A percentile compares a stretch with the other conserved stretches of the same genome.
These are phyloP conservation scores for Amphilophus citrinellus DNA, from an alignment of 2,113 vertebrate species.

Conservation along the genomic window DNA sequence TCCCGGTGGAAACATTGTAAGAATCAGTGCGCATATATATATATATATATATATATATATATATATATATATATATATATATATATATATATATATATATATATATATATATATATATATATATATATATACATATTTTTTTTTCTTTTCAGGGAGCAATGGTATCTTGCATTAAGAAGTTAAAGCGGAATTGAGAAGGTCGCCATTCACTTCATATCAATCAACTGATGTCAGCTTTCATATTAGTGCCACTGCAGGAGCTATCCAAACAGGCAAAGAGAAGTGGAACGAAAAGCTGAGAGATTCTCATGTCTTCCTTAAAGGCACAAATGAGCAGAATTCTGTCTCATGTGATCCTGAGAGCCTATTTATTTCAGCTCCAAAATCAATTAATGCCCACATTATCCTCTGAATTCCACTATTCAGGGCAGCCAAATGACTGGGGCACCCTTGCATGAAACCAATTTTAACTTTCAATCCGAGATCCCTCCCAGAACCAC, in stretches of 20 bases:
- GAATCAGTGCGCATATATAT: constrained; percentile 16
- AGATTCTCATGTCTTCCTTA: constrained; percentile 31
- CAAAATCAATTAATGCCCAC: constrained; percentile 83
- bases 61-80: too few species aligned
- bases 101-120: too few species aligned
- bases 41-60: too few species aligned
- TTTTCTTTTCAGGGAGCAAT: constrained; percentile 38
- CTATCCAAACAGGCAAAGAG: constrained; percentile 25
- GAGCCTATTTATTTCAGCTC: constrained; percentile 80
- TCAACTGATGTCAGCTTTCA: constrained; percentile 65
- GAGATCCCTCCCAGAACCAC: constrained; percentile 61
- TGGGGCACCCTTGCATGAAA: constrained; percentile 80
- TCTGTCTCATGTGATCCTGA: constrained; percentile 62
- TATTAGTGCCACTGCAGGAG: constrained; percentile 53
- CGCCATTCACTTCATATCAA: constrained; percentile 69
- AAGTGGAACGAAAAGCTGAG: neutral
- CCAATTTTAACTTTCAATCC: constrained; percentile 79
- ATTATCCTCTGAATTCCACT: constrained; percentile 82
- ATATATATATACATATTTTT: constrained; percentile 59
- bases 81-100: too few species aligned
- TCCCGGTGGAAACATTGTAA: constrained; percentile 51
- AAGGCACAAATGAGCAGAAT: constrained; percentile 57
- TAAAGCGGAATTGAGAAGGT: constrained; percentile 67
- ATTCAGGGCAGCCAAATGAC: constrained; percentile 77
- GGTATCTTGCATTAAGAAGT: constrained; percentile 53